A percentile compares a stretch with the other conserved stretches of the same genome.
These are phyloP conservation scores for Xestia rhomboidea DNA, from an alignment of 2,888 invertebrate genomes.

Conservation along the genomic window DNA sequence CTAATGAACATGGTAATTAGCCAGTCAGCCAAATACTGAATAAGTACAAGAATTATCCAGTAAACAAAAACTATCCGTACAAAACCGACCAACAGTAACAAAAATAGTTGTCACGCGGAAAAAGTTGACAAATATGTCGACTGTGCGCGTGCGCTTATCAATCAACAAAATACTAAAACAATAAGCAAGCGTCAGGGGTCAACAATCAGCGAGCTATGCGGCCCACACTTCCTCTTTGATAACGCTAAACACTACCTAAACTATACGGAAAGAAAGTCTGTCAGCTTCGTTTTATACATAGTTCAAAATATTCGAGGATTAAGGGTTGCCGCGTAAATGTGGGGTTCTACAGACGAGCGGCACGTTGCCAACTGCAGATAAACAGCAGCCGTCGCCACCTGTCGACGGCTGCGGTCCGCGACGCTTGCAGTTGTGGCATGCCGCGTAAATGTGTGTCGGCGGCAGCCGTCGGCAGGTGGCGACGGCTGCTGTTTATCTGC, in stretches of 20 bases:
- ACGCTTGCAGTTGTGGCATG: no score
- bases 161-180: conserved; percentile 48
- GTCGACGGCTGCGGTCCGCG: no score
- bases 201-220: conserved; percentile 39
- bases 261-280: conserved; percentile 20
- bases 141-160: conserved; percentile 51
- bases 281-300: neutral
- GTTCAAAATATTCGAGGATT: no score
- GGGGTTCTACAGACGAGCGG: no score
- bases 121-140: conserved; percentile 19
- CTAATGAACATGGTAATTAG: neutral
- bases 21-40: neutral
- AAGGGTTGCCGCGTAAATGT: no score
- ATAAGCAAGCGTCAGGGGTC: conserved; percentile 36
- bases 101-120: conserved; percentile 37
- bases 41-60: neutral
- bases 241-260: conserved; percentile 17
- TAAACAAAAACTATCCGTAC: neutral
- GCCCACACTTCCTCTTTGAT: conserved; percentile 53
- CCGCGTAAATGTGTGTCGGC: no score
- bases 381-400: no score
- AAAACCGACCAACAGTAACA: neutral
- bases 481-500: no score
- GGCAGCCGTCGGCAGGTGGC: no score
- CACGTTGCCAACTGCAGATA: no score